Evolutionary conservation across 2,888 invertebrate genomes (phyloP).

Genomic region (Piscicola geometra): DNA sequence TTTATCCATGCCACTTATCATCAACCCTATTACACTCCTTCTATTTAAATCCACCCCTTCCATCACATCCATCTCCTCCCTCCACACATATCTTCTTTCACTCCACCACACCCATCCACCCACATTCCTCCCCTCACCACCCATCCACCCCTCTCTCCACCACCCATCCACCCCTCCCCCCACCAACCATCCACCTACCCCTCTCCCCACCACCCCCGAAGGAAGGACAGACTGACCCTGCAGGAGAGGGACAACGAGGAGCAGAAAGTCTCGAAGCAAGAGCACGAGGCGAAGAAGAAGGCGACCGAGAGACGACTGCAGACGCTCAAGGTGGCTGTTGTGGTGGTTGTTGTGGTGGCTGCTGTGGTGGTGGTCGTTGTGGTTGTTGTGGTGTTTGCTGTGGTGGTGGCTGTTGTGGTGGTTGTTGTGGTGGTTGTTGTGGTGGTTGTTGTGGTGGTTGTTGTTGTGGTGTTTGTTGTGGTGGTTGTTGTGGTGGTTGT

Average conservation of each 20-base stretch:
- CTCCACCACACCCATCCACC: background rate
- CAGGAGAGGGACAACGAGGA: constrained; percentile 87
- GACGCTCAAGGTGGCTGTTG: constrained; percentile 26
- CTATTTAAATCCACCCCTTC: background rate
- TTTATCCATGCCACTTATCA: no score
- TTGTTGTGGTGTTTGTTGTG: no score
- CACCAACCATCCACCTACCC: background rate
- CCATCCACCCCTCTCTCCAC: background rate
- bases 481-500: no score
- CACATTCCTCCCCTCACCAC: background rate
- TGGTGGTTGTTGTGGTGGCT: no score
- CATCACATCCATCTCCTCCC: background rate
- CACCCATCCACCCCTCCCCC: background rate
- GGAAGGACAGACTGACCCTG: constrained; percentile 84
- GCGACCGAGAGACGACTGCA: constrained; percentile 83
- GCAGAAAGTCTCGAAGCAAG: constrained; percentile 75
- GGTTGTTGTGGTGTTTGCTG: no score
- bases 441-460: no score
- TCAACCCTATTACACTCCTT: background rate
- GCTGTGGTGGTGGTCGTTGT: no score
- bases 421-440: no score
- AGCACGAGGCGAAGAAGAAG: constrained; percentile 74
- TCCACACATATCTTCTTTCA: background rate
- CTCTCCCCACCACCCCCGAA: constrained; percentile 41
- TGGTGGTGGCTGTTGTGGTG: no score